Conservation (phyloP, 1,140 invertebrate species). For the Cephus cinctus region DNA sequence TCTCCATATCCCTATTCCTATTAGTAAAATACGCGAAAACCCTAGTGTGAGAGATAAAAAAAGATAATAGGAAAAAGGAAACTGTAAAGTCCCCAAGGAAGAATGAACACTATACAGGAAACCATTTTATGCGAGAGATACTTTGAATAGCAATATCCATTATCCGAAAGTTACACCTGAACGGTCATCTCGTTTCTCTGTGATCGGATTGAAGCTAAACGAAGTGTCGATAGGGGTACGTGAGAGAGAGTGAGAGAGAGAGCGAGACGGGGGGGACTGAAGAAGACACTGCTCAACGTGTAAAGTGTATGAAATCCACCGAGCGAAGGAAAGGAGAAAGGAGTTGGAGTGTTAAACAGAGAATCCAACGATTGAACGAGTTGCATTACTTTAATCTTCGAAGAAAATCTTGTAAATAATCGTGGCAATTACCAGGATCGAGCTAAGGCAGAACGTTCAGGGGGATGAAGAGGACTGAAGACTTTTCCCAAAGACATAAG, state of each 20-base stretch:
- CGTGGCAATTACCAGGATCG: conserved; percentile 3
- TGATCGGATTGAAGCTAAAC: conserved; percentile 42
- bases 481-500: no score
- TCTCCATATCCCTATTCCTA: no score
- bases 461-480: no score
- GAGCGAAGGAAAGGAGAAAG: not conserved
- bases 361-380: not conserved
- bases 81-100: not conserved
- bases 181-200: conserved; percentile 27
- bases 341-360: no score
- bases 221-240: not conserved
- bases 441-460: not conserved
- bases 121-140: conserved; percentile 33
- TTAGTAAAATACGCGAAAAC: no score
- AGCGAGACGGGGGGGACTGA: no score
- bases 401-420: conserved; percentile 8
- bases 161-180: conserved; percentile 36
- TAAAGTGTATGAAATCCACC: not conserved
- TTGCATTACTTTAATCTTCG: not conserved
- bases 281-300: not conserved
- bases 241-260: not conserved
- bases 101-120: conserved; percentile 7
- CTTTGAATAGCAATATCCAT: conserved; percentile 36
- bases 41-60: not conserved
- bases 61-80: not conserved